Evolutionary conservation across 2,797 vertebrate species (phyloP), one percentile per base, ranked within the genome.

Genomic region (Silurus aristotelis): DNA sequence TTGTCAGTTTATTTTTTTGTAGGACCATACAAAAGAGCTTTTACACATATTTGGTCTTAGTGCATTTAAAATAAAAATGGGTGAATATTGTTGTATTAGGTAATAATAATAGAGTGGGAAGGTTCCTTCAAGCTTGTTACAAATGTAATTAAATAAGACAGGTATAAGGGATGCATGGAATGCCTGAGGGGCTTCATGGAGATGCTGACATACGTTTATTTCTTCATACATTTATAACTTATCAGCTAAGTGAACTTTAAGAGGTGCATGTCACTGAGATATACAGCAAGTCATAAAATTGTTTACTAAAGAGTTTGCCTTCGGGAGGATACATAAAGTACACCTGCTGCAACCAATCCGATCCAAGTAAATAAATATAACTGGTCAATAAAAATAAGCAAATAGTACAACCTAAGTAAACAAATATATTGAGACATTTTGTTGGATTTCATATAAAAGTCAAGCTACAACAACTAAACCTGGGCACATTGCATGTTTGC

Each of bases 1-100:
- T 58, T 15, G 31, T 31, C 27, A 2, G 73, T 64, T 15, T 43
- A 76, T n/a, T 55, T 80, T 72, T 55, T 46, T 12, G 6, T 25
- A 38, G 20, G 66, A 60, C 48, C 70, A 58, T 8, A 55, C 67
- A 60, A 70, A 31, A 22, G n/a, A 38, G 38, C 38, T 38, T 38
- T 38, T 38, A 38, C 38, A 38, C 38, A 38, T 38, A 38, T 38
- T 38, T 38, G 38, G 58, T n/a, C 55, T 80, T n/a, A 61, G 73
- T 63, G 19, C 31, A 70, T 73, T 83, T 63, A 17, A 8, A 80
- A 80, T 31, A 84, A 46, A 70, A 80, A 38, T 15, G 15, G 17
- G 20, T 72, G 70, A 48, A 12, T 72, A 6, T 46, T 48, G 43
- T 4, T 13, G 46, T 48, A 13, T 55, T 15, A 25, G 25, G 46